Percentiles rank a stretch among this genome's conserved stretches.
phyloP scores from a whole-genome alignment of 2,888 invertebrate genomes.

The Cheilosia scutellata region DNA sequence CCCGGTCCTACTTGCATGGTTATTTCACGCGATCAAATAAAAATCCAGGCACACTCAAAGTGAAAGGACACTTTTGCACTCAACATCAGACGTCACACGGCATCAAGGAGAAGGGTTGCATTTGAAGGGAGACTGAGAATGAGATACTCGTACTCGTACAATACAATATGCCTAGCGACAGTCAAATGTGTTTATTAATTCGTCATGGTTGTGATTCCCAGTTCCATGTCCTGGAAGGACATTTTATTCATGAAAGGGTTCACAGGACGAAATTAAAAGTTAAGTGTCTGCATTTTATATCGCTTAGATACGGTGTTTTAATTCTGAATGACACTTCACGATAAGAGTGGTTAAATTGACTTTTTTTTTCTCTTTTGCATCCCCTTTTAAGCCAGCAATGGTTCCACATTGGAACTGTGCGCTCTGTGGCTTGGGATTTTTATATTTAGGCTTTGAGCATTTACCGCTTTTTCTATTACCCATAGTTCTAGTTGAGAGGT shows the following conservation, averaged over 20 bases:
- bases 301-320: slow-evolving; percentile 76
- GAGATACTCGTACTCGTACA: slow-evolving; percentile 4
- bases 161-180: slow-evolving; percentile 4
- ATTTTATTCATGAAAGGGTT: slow-evolving; percentile 47
- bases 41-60: slow-evolving; percentile 15
- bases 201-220: slow-evolving; percentile 67
- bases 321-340: slow-evolving; percentile 70
- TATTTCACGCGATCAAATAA: slow-evolving; percentile 64
- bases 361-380: slow-evolving; percentile 48
- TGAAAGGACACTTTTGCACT: slow-evolving; percentile 40
- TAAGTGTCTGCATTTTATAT: slow-evolving; percentile 74
- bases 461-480: slow-evolving; percentile 14
- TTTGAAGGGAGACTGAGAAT: slow-evolving; percentile 24
- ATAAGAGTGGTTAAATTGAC: slow-evolving; percentile 74
- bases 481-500: slow-evolving; percentile 52
- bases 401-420: background rate
- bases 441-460: slow-evolving; percentile 36
- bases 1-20: slow-evolving; percentile 33
- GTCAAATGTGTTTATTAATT: slow-evolving; percentile 75
- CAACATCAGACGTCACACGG: background rate
- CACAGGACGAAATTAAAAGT: slow-evolving; percentile 72
- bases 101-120: slow-evolving; percentile 60
- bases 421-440: slow-evolving; percentile 18
- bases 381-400: background rate
- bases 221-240: slow-evolving; percentile 47